phyloP scores from a whole-genome alignment of 2,113 vertebrate genomes.

The Thalassarche chlororhynchos region DNA sequence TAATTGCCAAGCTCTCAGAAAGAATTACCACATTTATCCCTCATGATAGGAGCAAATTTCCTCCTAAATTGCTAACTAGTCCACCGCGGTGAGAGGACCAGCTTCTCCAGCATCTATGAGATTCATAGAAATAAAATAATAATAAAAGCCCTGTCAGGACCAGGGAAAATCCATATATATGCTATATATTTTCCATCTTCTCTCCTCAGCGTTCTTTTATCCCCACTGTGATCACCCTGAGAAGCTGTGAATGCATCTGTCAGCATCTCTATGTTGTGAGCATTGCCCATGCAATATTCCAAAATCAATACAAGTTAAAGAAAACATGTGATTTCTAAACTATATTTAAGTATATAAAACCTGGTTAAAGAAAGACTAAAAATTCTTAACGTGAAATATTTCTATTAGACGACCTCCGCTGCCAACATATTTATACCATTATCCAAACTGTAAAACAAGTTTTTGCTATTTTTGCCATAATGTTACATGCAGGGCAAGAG shows the following conservation, averaged over 20 bases:
- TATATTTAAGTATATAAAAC: neutral
- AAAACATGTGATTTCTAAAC: neutral
- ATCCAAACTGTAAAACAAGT: too few species aligned
- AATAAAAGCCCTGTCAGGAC: neutral
- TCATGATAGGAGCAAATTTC: neutral
- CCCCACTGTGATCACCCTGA: neutral
- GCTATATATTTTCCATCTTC: neutral
- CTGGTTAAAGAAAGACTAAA: neutral
- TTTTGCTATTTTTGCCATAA: fast-evolving
- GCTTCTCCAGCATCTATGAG: neutral
- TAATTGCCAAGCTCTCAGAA: neutral
- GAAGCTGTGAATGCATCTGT: neutral
- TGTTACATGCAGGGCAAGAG: fast-evolving
- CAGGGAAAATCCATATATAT: neutral
- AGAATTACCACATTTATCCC: neutral
- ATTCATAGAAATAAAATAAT: neutral
- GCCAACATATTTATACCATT: neutral
- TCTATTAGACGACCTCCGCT: fast-evolving
- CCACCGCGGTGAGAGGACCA: neutral
- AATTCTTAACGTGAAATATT: neutral
- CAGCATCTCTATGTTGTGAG: neutral
- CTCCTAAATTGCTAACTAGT: neutral
- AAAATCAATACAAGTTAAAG: neutral
- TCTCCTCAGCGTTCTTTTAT: neutral
- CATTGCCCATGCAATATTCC: neutral